Evolutionary conservation across 2,888 invertebrate genomes (phyloP), one percentile per base, ranked within the genome.

Genomic region (Eulithis prunata): DNA sequence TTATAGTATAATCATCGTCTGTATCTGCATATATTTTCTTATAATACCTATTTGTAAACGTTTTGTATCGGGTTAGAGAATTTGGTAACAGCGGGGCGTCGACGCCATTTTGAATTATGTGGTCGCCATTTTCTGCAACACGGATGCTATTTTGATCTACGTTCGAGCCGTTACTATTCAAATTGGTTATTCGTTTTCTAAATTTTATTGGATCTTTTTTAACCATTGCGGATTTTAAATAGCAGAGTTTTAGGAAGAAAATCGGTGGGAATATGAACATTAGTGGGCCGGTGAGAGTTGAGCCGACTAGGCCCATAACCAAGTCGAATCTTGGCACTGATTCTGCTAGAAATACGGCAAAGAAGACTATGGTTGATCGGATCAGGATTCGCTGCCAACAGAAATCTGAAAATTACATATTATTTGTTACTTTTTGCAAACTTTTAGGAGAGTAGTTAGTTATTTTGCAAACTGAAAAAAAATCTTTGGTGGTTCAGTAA

Each of bases 221-320:
- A 45, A 64, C 66, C 62, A 80, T 76, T 63, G 80, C 74, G 1
- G 87, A 80, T 71, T 86, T 90, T 75, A 96, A 89, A 57, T 92
- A 91, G 59, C 94, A 87, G 10, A 97, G 94, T 81, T 95, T 95
- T 0, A 96, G 89, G 83, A 97, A 98, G 78, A 98, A 95, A 51
- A 98, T 75, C 0, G 98, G 97, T 0, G 98, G 98, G 66, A 97
- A 94, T 66, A 98, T 94, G 74, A 98, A 98, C 76, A 97, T 96
- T 11, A 98, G 87, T 0, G 98, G 96, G 0, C 97, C 97, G 0
- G 96, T 96, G 4, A 98, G 93, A 0, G 97, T 96, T 4, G 97
- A 97, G 0, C 98, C 98, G 10, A 98, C 95, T 0, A 98, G 89
- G 2, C 97, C 96, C 95, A 98, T 96, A 11, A 98, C 96, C 21